Evolutionary conservation across 2,888 invertebrate species (phyloP), one percentile per base, ranked within the genome.

Genomic region (Diadegma fenestrale): DNA sequence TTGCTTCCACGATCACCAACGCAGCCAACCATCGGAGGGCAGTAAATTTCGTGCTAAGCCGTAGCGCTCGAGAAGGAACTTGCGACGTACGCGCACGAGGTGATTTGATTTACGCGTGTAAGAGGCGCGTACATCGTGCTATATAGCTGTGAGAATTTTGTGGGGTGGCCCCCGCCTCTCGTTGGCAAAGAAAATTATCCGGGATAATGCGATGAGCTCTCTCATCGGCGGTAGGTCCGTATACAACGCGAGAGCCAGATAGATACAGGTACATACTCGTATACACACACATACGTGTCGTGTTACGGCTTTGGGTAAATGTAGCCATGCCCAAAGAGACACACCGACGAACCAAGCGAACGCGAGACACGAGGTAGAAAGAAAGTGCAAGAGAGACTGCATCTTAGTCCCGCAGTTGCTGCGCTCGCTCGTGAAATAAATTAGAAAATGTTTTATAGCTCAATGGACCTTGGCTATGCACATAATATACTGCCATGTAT

Each of bases 11-110:
- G 80, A 43, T 80, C 41, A 71, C 79, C 63, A 73, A 88, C 76
- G 82, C 82, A 22, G 48, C 83, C 43, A 26, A 45, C 22, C 73
- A 41, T 30, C 26, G 45, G 66, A 19, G 45, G 89, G 90, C 89
- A 89, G 91, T 91, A 91, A 91, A 91, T 91, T 91, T 91, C 85
- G 84, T 86, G 89, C 89, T 91, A 91, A 91, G 91, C 91, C 89
- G 88, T 89, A 90, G 89, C 88, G 88, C 72, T 51, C 72, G 72
- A 72, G 77, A 72, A 58, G 61, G 45, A 26, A 61, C 78, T 41
- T 37, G 71, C 80, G 79, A 69, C 80, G 85, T 81, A 76, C 69
- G 88, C 87, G 88, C 88, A 88, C 81, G 79, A 84, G 88, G 82
- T 84, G 80, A 85, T 85, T 88, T 91, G 91, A 91, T 91, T 91